phyloP scores from a whole-genome alignment of 2,113 vertebrate genomes.

The Pomatorhinus ruficollis region DNA sequence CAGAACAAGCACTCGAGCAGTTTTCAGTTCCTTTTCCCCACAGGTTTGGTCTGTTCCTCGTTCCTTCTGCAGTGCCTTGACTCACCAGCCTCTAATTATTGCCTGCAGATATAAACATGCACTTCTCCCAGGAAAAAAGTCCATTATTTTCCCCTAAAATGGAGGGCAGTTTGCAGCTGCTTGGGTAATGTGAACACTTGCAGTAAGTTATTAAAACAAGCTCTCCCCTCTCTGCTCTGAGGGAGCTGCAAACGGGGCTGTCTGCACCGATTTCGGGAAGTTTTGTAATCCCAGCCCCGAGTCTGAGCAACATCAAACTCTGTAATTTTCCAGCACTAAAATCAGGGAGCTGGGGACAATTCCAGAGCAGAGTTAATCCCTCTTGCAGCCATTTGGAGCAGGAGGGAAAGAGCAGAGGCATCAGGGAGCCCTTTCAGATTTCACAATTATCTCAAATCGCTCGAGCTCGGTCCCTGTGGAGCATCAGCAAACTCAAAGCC shows the following conservation, averaged over 20 bases:
- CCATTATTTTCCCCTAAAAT: not conserved
- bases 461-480: not conserved
- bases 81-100: constrained; percentile 50
- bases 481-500: not conserved
- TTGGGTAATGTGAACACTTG: not conserved
- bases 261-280: not conserved
- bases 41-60: not conserved
- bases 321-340: not conserved
- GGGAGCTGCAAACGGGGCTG: not conserved
- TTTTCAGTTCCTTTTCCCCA: not conserved
- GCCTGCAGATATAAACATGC: constrained; percentile 22
- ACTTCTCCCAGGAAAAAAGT: constrained; percentile 22
- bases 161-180: constrained; percentile 23
- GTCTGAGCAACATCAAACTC: not conserved
- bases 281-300: not conserved
- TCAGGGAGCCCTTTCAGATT: not conserved
- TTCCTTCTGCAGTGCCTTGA: constrained; percentile 12
- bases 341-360: not conserved
- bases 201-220: not conserved
- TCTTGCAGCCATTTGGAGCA: not conserved
- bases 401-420: not conserved
- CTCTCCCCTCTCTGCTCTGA: not conserved
- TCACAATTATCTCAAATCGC: not conserved
- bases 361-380: not conserved
- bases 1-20: not conserved